Percentiles rank a stretch among this genome's conserved stretches.
These are phyloP conservation scores for Rallus limicola DNA, from an alignment of 2,113 vertebrate species.

Conservation along the genomic window DNA sequence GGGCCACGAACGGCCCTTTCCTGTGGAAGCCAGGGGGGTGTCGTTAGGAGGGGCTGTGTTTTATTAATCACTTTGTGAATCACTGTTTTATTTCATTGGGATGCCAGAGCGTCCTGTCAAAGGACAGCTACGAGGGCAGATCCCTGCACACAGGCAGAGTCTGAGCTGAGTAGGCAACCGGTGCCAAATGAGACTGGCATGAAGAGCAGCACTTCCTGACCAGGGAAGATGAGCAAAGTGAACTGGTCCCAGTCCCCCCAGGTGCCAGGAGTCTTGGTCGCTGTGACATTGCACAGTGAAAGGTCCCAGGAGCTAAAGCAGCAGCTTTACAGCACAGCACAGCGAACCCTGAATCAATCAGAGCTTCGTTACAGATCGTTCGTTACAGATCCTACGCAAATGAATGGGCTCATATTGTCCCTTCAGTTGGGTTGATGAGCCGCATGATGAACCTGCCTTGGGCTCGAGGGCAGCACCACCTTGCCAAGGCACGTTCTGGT, in stretches of 20 bases:
- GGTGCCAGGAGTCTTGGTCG: background rate
- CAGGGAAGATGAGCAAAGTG: background rate
- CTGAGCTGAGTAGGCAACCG: background rate
- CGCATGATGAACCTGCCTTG: background rate
- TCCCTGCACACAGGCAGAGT: background rate
- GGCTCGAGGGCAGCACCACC: background rate
- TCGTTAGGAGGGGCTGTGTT: background rate
- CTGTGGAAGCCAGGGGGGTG: too few species aligned
- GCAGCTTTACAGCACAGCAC: background rate
- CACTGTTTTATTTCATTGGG: background rate
- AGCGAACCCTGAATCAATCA: background rate
- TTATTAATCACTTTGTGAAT: background rate
- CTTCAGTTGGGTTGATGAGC: background rate
- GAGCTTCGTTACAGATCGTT: background rate
- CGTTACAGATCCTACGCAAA: accelerated
- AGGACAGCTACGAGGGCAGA: background rate
- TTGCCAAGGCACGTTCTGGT: background rate
- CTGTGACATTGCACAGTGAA: background rate
- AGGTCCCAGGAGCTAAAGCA: background rate
- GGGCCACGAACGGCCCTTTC: accelerated
- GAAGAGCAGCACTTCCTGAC: background rate
- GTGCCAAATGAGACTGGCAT: background rate
- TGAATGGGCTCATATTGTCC: background rate
- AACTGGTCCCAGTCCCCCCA: background rate
- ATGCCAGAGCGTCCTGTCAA: background rate